Percentiles rank a stretch among this genome's conserved stretches.
These are phyloP conservation scores for Sminthurinus aureus DNA, from an alignment of 2,888 invertebrate genomes.

Conservation along the genomic window DNA sequence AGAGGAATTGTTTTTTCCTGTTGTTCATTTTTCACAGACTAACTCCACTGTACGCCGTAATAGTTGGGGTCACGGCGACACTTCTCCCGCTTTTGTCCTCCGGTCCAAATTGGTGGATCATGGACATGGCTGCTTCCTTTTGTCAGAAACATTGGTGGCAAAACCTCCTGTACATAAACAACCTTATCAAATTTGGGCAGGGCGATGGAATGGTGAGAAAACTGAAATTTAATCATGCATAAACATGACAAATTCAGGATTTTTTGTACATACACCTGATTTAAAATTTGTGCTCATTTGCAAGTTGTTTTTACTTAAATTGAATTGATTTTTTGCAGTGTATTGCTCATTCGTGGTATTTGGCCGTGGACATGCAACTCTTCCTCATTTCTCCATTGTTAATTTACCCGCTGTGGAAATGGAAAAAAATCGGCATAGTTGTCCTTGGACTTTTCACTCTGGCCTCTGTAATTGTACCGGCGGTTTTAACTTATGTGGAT, in stretches of 20 bases:
- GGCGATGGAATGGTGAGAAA: background rate
- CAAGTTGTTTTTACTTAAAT: background rate
- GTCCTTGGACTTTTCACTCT: background rate
- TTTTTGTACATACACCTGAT: too few relatives aligned
- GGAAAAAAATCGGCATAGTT: background rate
- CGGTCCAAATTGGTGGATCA: conserved; percentile 63
- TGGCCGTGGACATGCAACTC: background rate
- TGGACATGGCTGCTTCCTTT: conserved; percentile 44
- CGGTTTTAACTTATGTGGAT: too few relatives aligned
- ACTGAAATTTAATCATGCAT: background rate
- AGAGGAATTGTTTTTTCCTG: too few relatives aligned
- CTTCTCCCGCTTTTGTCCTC: conserved; percentile 61
- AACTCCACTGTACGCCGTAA: conserved; percentile 62
- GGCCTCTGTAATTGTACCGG: background rate
- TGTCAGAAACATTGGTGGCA: conserved; percentile 59
- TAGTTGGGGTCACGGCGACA: conserved; percentile 61
- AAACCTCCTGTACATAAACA: conserved; percentile 59
- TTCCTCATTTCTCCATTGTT: background rate
- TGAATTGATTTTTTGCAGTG: background rate
- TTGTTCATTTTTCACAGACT: conserved; percentile 40
- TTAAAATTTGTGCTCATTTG: background rate
- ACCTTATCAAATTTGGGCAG: conserved; percentile 48
- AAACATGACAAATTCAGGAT: background rate
- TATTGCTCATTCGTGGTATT: background rate
- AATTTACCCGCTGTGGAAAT: background rate